Base-by-base conservation (phyloP, 2,888 invertebrate species). In the Tetramorium bicarinatum region DNA sequence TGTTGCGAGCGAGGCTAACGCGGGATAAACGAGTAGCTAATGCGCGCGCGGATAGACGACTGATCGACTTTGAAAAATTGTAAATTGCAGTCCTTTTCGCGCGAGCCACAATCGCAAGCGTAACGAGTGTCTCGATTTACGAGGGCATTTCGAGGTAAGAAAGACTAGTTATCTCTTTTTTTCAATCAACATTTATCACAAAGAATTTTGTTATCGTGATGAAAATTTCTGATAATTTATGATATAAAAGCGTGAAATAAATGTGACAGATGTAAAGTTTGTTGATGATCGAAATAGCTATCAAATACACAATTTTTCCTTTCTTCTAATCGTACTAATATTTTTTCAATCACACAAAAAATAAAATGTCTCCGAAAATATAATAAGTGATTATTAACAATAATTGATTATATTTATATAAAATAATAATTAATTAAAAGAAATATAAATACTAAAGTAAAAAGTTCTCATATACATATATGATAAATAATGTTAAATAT, bases 1-100 rank as follows among this genome's bases (percentile, higher is more conserved):
- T 84, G 86, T 75, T 62, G 76, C 66, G 67, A 52, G 82, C 56
- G 71, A 49, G 49, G 21, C 61, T 34, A 49, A 62, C 44, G 62
- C 49, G 75, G 62, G 38, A 75, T 49, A 62, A 76, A 82, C 69
- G 82, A 82, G 71, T 56, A 29, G 62, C 41, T 25, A 44, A 64
- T 44, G 49, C 41, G 61, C 74, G 79, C 69, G 75, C 79, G 67
- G 67, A 74, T 59, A 25, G 15, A 54, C 9, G 59, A 21, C 7
- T 47, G 49, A 13, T 62, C 34, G 49, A 15, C n/a, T 62, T 29
- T 47, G 49, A 59, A 84, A 87, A 86, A 74, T 62, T 7, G 9
- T 49, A 56, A 49, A n/a, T 8, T 56, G 25, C 25, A 54, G 47
- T 69, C n/a, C 49, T 67, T 64, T 67, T 72, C n/a, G 29, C 18